Evolutionary conservation across 2,888 invertebrate species (phyloP).

Genomic region (Acronicta psi): DNA sequence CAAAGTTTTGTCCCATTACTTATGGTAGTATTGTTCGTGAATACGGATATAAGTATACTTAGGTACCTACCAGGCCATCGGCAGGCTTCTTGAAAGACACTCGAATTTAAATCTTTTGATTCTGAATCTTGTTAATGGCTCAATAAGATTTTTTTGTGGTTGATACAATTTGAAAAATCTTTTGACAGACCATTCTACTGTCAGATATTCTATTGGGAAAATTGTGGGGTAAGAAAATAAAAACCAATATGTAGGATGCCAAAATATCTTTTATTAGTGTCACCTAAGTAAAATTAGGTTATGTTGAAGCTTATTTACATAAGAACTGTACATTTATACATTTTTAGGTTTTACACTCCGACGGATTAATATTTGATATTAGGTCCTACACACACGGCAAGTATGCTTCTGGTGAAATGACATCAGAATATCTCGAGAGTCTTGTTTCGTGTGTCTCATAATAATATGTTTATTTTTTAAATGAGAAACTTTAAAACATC

Average conservation of each 20-base stretch:
- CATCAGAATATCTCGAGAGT: slow-evolving; percentile 1
- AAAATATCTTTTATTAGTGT: slow-evolving; percentile 52
- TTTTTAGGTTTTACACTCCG: slow-evolving; percentile 45
- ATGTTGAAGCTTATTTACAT: slow-evolving; percentile 54
- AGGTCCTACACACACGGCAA: slow-evolving; percentile 15
- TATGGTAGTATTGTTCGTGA: no score
- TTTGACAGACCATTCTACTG: no score
- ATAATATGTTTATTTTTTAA: slow-evolving; percentile 1
- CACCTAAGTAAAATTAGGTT: slow-evolving; percentile 35
- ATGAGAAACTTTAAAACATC: slow-evolving; percentile 13
- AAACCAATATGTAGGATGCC: slow-evolving; percentile 39
- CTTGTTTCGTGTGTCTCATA: slow-evolving; percentile 5
- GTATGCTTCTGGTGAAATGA: slow-evolving; percentile 6
- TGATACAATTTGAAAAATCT: no score
- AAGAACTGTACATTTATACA: slow-evolving; percentile 64
- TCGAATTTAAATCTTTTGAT: no score
- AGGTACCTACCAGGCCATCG: no score
- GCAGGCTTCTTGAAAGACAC: no score
- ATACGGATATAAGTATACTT: no score
- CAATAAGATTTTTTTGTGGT: no score
- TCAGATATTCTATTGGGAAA: no score
- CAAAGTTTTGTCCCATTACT: no score
- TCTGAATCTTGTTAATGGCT: no score
- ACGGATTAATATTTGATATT: slow-evolving; percentile 19
- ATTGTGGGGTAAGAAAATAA: no score